These are phyloP conservation scores for Dicycla oo DNA, from an alignment of 2,888 invertebrate genomes.

Conservation along the genomic window DNA sequence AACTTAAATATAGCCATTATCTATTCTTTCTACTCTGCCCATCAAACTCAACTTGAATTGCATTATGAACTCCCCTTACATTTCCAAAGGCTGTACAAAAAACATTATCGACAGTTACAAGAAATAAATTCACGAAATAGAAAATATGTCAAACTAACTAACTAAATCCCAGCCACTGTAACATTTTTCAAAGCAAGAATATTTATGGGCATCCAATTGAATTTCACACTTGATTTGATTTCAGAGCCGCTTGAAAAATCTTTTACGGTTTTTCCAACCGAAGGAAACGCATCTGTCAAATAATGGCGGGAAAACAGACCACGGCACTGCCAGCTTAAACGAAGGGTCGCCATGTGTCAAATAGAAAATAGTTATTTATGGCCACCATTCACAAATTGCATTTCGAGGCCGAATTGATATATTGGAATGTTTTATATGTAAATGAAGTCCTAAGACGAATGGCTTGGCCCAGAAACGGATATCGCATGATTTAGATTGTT, in stretches of 20 bases:
- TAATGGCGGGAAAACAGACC: constrained; percentile 85
- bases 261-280: constrained; percentile 84
- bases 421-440: constrained; percentile 90
- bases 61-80: neutral
- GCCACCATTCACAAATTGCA: constrained; percentile 89
- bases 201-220: constrained; percentile 88
- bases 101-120: constrained; percentile 6
- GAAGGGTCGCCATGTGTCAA: constrained; percentile 88
- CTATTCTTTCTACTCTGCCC: neutral
- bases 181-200: constrained; percentile 83
- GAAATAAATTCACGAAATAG: constrained; percentile 30
- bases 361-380: constrained; percentile 90
- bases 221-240: constrained; percentile 89
- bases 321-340: constrained; percentile 78
- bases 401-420: constrained; percentile 89
- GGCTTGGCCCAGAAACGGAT: constrained; percentile 85
- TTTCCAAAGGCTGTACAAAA: neutral
- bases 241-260: constrained; percentile 81
- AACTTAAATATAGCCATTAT: neutral
- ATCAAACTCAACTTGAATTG: constrained; percentile 1
- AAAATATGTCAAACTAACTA: constrained; percentile 67
- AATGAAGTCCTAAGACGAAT: constrained; percentile 86
- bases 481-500: constrained; percentile 81
- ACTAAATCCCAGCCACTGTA: constrained; percentile 66
- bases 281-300: constrained; percentile 88